Evolutionary conservation across 2,797 vertebrate genomes (phyloP).

Genomic region (Babyrousa celebensis): DNA sequence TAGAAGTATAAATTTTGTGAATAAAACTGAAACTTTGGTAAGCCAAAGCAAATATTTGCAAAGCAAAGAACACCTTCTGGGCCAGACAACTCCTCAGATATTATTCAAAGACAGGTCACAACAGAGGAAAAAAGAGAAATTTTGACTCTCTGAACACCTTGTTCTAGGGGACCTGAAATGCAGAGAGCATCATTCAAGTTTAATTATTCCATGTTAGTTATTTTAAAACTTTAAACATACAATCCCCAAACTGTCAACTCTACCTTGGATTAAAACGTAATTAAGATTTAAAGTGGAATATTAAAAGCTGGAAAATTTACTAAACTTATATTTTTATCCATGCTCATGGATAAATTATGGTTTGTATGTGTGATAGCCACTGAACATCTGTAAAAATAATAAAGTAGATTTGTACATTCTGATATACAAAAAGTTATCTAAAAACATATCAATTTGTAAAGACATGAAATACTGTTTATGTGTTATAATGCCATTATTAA

Average conservation of each 20-base stretch:
- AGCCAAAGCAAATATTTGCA: slow-evolving; percentile 50
- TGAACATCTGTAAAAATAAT: neutral
- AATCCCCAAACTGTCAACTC: neutral
- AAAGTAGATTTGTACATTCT: neutral
- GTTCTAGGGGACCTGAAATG: neutral
- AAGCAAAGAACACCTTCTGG: slow-evolving; percentile 22
- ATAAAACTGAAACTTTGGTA: slow-evolving; percentile 31
- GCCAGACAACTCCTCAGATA: slow-evolving; percentile 23
- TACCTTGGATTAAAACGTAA: neutral
- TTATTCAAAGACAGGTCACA: slow-evolving; percentile 24
- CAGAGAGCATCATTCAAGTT: neutral
- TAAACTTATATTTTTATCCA: neutral
- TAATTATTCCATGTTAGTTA: neutral
- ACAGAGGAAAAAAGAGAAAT: neutral
- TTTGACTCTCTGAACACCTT: neutral
- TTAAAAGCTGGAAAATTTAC: neutral
- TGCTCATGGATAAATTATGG: neutral
- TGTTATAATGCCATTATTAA: neutral
- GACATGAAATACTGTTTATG: neutral
- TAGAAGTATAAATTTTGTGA: slow-evolving; percentile 22
- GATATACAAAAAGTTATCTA: neutral
- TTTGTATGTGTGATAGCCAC: neutral
- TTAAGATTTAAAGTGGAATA: slow-evolving; percentile 6
- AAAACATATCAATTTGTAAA: neutral
- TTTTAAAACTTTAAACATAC: slow-evolving; percentile 28